phyloP scores from a whole-genome alignment of 2,113 vertebrate species.

The Scomber colias region DNA sequence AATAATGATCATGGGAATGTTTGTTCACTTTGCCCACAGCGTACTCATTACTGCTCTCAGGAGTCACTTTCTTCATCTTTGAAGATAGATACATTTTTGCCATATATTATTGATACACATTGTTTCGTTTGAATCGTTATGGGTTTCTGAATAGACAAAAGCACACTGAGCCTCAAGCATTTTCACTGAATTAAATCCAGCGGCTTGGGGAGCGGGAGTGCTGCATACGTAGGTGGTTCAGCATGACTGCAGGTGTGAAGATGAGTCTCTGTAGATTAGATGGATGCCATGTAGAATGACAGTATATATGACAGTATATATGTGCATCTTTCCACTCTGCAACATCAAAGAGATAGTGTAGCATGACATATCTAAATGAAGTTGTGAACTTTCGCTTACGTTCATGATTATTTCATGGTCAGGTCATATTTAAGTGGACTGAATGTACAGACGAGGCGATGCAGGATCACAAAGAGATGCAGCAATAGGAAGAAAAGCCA shows the following conservation, averaged over 20 bases:
- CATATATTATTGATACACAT: conserved; percentile 71
- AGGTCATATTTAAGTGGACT: conserved; percentile 40
- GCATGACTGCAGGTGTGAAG: conserved; percentile 36
- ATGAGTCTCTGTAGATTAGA: conserved; percentile 8
- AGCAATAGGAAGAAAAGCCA: conserved; percentile 30
- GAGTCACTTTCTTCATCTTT: conserved; percentile 61
- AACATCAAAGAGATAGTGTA: background rate
- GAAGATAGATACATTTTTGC: conserved; percentile 63
- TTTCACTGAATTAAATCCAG: conserved; percentile 33
- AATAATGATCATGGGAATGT: conserved; percentile 75
- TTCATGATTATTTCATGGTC: conserved; percentile 33
- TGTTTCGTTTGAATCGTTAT: conserved; percentile 61
- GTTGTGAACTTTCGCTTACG: background rate
- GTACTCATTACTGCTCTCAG: conserved; percentile 67
- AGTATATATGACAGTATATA: background rate
- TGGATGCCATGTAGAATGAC: conserved; percentile 22
- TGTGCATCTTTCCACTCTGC: background rate
- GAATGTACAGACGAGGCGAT: conserved; percentile 1
- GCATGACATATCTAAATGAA: background rate
- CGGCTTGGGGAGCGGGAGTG: conserved; percentile 17
- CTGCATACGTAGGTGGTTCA: conserved; percentile 6
- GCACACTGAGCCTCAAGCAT: conserved; percentile 25
- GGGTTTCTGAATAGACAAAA: conserved; percentile 46
- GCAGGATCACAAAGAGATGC: conserved; percentile 10
- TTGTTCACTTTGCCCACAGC: conserved; percentile 72